Conservation (phyloP, 2,113 vertebrate genomes). For the Myotis davidii region DNA sequence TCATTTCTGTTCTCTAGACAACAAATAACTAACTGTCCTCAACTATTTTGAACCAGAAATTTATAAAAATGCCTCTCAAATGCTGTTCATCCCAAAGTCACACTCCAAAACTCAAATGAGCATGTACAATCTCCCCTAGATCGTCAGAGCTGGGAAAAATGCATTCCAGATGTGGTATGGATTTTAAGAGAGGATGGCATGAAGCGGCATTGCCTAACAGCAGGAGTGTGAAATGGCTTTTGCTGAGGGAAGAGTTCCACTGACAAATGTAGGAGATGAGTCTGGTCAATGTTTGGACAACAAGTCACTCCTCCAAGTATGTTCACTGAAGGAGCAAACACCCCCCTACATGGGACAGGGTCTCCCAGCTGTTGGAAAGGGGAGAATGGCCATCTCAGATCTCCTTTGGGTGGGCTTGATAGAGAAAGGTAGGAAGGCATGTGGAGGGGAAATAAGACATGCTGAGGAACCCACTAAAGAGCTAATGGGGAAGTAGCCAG, state of each 20-base stretch:
- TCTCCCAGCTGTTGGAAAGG: neutral
- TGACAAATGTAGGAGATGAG: neutral
- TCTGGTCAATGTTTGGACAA: neutral
- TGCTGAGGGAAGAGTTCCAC: neutral
- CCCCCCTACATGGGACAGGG: rapidly evolving
- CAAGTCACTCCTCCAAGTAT: neutral
- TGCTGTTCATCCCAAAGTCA: neutral
- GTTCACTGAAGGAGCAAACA: neutral
- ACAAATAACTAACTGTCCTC: neutral
- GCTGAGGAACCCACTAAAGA: neutral
- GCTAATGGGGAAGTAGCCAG: neutral
- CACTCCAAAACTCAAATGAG: rapidly evolving
- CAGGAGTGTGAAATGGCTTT: neutral
- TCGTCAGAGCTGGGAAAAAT: neutral
- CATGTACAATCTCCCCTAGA: neutral
- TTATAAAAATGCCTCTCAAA: neutral
- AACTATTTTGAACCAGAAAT: neutral
- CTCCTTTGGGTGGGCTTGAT: neutral
- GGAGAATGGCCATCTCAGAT: neutral
- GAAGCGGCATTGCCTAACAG: neutral
- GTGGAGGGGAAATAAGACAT: neutral
- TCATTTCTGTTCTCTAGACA: neutral
- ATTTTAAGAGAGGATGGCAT: neutral
- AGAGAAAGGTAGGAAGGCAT: neutral
- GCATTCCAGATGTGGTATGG: neutral